Conservation (phyloP, 2,113 vertebrate genomes). For the Uropsilus gracilis region DNA sequence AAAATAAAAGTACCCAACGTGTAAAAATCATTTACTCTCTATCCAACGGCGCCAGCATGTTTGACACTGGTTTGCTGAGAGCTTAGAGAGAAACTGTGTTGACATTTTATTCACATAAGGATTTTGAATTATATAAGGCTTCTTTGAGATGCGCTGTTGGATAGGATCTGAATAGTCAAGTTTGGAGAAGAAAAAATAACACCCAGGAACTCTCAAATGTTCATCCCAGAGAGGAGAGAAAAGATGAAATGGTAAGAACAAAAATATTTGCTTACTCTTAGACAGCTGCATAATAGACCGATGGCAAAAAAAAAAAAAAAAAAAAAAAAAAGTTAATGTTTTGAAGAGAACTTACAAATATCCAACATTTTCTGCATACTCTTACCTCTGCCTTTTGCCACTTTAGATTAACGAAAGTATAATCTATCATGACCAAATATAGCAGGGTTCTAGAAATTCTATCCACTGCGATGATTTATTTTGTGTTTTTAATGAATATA, state of each 20-base stretch:
- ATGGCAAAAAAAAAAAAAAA: slow-evolving; percentile 22
- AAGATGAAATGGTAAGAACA: slow-evolving; percentile 48
- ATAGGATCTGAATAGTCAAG: slow-evolving; percentile 73
- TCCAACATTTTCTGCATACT: not conserved
- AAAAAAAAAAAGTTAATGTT: not conserved
- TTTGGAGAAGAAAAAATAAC: slow-evolving; percentile 16
- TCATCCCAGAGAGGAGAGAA: slow-evolving; percentile 50
- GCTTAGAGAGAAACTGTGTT: slow-evolving; percentile 71
- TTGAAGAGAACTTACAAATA: not conserved
- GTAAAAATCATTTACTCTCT: slow-evolving; percentile 79
- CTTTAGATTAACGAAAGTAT: not conserved
- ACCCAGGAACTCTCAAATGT: slow-evolving; percentile 45
- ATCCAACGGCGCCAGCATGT: slow-evolving; percentile 62
- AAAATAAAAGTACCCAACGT: slow-evolving; percentile 68
- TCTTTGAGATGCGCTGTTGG: slow-evolving; percentile 63
- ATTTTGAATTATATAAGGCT: slow-evolving; percentile 78
- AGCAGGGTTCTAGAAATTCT: not conserved
- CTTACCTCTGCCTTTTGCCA: accelerated
- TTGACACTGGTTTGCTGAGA: slow-evolving; percentile 75
- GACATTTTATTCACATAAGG: slow-evolving; percentile 78
- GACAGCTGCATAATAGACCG: not conserved
- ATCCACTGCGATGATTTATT: not conserved
- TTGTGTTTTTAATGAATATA: not conserved
- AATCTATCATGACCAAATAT: not conserved
- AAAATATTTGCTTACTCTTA: slow-evolving; percentile 64